Evolutionary conservation across 2,113 vertebrate species (phyloP), one percentile per base, ranked within the genome.

Genomic region (Dascyllus trimaculatus): DNA sequence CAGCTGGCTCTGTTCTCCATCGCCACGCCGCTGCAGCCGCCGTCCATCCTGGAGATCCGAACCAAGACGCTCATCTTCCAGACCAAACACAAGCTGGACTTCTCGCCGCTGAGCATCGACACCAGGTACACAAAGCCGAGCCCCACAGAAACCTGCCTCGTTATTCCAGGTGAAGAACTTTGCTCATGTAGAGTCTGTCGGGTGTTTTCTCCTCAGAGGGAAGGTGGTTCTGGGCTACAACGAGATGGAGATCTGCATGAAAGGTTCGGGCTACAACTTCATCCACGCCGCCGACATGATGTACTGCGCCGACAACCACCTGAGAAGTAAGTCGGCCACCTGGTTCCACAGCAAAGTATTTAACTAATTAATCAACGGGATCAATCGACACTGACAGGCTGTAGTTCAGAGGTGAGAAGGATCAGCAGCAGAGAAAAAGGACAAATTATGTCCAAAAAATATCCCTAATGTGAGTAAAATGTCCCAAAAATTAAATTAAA

Each of bases 11-110:
- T 96, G 58, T 95, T 96, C 35, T 26, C 86, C 60, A 74, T 95
- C 3, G 94, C 93, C 70, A 92, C 82, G 0, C 94, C 93, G 0
- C 73, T 93, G 75, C 93, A 95, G 89, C 81, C 90, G 10, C 93
- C 93, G 1, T 89, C 93, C 81, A 95, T 95, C 80, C 75, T 95
- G 83, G 93, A 96, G 86, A 94, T 95, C 84, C 91, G 94, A 29
- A 82, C 85, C 54, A 95, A 95, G 88, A 94, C 91, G 2, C 88
- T 94, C 24, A 58, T 96, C 45, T 96, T 96, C 87, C 95, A 95
- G 82, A 92, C 91, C 79, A 96, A 96, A 71, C 94, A 96, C 91
- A 94, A 93, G 87, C 86, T 96, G 82, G 95, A 96, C 89, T 95
- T 96, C 86, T 92, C 92, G 0, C 95, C 94, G 1, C 24, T 87